phyloP scores from a whole-genome alignment of 2,113 vertebrate genomes.

The Salvator merianae region DNA sequence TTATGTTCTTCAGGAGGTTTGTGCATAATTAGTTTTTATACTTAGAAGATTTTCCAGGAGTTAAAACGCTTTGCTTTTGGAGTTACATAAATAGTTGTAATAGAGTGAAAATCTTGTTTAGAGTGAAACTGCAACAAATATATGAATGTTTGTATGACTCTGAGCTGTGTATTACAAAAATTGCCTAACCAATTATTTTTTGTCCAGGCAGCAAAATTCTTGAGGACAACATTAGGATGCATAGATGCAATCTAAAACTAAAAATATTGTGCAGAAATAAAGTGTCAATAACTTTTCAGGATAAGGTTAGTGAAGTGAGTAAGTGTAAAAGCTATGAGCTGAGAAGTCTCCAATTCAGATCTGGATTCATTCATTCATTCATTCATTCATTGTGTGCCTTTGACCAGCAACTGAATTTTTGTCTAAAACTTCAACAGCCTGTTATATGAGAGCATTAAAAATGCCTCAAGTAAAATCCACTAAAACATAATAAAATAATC shows the following conservation, averaged over 20 bases:
- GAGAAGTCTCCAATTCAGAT: not conserved
- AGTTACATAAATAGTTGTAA: not conserved
- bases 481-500: too few relatives aligned
- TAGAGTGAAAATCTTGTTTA: conserved; percentile 1
- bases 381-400: too few relatives aligned
- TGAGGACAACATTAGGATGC: not conserved
- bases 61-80: not conserved
- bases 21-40: not conserved
- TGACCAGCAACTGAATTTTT: not conserved
- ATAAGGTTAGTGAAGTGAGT: not conserved
- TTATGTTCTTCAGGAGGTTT: not conserved
- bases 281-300: not conserved
- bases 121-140: not conserved
- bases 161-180: not conserved
- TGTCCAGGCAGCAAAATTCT: not conserved
- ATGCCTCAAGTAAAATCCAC: not conserved
- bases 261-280: not conserved
- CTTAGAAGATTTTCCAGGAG: not conserved
- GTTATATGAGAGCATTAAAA: not conserved
- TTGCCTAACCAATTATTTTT: not conserved
- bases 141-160: not conserved
- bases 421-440: too few relatives aligned
- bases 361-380: not conserved
- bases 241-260: not conserved
- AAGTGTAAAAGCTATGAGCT: not conserved